Evolutionary conservation across 2,888 invertebrate genomes (phyloP).

Genomic region (Campoplex capitator): DNA sequence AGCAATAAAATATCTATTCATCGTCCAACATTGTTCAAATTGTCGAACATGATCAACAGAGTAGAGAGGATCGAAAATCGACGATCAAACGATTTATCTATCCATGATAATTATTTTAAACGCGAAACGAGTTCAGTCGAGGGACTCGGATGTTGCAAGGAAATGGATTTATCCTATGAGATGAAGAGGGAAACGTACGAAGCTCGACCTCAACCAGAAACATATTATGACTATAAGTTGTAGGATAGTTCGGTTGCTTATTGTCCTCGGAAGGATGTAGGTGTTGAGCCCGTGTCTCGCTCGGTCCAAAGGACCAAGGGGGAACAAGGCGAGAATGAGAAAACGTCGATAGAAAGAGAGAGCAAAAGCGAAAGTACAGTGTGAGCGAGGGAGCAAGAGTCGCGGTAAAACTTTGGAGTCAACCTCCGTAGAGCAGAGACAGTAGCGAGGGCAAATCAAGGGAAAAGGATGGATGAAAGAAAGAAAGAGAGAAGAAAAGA

Average conservation of each 20-base stretch:
- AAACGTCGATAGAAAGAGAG: conserved; percentile 45
- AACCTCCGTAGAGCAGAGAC: conserved; percentile 58
- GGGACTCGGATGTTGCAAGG: neutral
- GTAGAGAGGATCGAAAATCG: too few relatives aligned
- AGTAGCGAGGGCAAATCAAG: conserved; percentile 65
- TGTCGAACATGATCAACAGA: too few relatives aligned
- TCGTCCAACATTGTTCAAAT: neutral
- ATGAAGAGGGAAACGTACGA: neutral
- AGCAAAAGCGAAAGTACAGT: conserved; percentile 6
- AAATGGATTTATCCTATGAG: neutral
- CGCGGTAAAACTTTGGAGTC: conserved; percentile 67
- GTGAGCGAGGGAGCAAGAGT: conserved; percentile 49
- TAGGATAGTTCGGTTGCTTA: conserved; percentile 67
- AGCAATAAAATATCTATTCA: neutral
- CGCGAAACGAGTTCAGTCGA: neutral
- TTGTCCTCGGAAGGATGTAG: conserved; percentile 72
- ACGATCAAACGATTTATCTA: neutral
- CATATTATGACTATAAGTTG: conserved; percentile 24
- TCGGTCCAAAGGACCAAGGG: conserved; percentile 45
- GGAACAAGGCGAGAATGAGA: conserved; percentile 56
- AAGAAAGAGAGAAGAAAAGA: conserved; percentile 67
- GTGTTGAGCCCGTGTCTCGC: conserved; percentile 77
- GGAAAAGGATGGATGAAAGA: conserved; percentile 69
- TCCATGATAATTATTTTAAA: neutral
- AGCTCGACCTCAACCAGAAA: neutral